A percentile compares a stretch with the other conserved stretches of the same genome.
phyloP scores from a whole-genome alignment of 2,888 invertebrate genomes.

The Drosophila buzzatii region DNA sequence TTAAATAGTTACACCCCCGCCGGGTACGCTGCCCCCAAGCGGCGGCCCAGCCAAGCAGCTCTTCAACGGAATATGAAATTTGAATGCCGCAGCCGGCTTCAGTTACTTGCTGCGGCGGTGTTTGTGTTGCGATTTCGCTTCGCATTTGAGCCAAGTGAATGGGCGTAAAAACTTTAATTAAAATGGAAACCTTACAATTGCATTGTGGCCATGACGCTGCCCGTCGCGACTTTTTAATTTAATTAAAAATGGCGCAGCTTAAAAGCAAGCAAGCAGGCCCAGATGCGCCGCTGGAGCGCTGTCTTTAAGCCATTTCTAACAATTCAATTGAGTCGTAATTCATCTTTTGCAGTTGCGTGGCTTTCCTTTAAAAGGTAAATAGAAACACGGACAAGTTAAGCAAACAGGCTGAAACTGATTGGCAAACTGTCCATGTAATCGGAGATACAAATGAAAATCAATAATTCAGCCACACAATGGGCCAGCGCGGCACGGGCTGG shows the following conservation, averaged over 20 bases:
- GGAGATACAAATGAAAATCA: constrained; percentile 77
- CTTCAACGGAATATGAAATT: constrained; percentile 72
- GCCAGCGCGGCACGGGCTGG: constrained; percentile 13
- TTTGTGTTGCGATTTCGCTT: constrained; percentile 63
- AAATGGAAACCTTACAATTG: constrained; percentile 78
- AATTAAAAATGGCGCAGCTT: constrained; percentile 58
- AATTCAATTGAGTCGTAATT: constrained; percentile 48
- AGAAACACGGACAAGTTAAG: constrained; percentile 37
- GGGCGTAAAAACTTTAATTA: constrained; percentile 78
- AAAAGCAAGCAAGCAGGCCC: constrained; percentile 23
- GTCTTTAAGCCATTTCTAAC: constrained; percentile 29
- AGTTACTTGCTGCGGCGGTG: constrained; percentile 36
- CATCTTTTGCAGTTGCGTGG: constrained; percentile 33
- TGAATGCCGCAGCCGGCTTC: constrained; percentile 39
- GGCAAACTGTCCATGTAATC: constrained; percentile 50
- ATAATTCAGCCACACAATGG: constrained; percentile 72
- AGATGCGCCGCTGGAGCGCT: background rate
- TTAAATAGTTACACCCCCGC: constrained; percentile 56
- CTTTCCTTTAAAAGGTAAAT: constrained; percentile 48
- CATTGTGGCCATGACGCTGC: constrained; percentile 57
- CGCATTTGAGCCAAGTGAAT: constrained; percentile 60
- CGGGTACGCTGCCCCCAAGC: constrained; percentile 13
- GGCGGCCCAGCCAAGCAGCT: constrained; percentile 15
- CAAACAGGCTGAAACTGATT: constrained; percentile 52
- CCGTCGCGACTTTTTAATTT: constrained; percentile 70